These are phyloP conservation scores for Sceloporus undulatus DNA, from an alignment of 2,113 vertebrate genomes.

Conservation along the genomic window DNA sequence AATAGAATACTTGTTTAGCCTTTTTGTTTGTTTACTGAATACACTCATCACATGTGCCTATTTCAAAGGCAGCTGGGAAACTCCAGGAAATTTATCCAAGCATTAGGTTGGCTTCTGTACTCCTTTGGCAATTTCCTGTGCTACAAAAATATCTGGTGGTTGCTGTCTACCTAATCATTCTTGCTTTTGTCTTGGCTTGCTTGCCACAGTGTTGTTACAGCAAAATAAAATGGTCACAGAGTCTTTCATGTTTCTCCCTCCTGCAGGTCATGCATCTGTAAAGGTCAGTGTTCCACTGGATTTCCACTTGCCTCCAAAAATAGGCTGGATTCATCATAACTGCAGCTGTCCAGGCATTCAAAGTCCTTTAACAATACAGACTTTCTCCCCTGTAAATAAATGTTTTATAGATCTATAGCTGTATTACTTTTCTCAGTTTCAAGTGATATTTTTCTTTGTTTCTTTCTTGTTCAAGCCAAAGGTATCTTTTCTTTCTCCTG, in stretches of 20 bases:
- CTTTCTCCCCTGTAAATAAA: neutral
- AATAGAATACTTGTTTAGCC: neutral
- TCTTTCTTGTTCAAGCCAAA: neutral
- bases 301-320: conserved; percentile 16
- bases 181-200: neutral
- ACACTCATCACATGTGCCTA: neutral
- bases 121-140: conserved; percentile 9
- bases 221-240: neutral
- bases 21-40: neutral
- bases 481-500: neutral
- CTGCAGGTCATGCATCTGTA: conserved; percentile 22
- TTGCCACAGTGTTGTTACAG: neutral
- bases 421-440: conserved; percentile 9
- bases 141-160: conserved; percentile 4
- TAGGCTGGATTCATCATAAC: neutral
- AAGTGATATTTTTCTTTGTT: neutral
- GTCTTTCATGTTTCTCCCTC: conserved; percentile 28
- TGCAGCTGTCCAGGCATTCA: neutral
- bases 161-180: conserved; percentile 8
- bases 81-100: neutral
- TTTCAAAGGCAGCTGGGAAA: neutral
- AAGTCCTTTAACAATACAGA: conserved; percentile 12
- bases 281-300: neutral
- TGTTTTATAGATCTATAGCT: conserved; percentile 23
- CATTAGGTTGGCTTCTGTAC: neutral